Evolutionary conservation across 2,888 invertebrate species (phyloP), one percentile per base, ranked within the genome.

Genomic region (Coelogynopora nodosa): DNA sequence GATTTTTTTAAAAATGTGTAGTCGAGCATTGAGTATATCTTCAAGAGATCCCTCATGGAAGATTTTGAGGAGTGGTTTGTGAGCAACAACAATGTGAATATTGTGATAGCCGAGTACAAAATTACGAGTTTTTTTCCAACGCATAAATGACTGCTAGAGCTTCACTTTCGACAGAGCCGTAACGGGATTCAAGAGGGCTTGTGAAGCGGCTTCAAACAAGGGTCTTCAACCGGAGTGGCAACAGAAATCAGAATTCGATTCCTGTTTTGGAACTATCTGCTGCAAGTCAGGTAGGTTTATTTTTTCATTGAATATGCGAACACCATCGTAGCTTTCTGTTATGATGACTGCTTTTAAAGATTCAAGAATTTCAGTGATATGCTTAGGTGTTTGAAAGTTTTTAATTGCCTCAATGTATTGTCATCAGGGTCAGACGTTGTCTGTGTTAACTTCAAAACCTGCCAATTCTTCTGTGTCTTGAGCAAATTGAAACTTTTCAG

Each of bases 401-500:
- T 82, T 29, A 27, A 82, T 82, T 2, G 82, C 29, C 5, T 82
- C 82, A 30, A 82, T 18, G 82, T n/a, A 82, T 67, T 67, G 84
- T 30, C 13, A 10, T 10, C 84, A 84, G 18, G 67, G 80, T 2
- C 74, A 30, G n/a, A 84, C 84, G 31, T 18, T 67, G 27, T 29
- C 28, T 13, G 31, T 1, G 89, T 86, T 89, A 13, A 89, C 88
- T 31, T 88, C 88, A 80, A 89, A 89, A 0, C 89, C 89, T 0
- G 87, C 84, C 49, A 88, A 88, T 31, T 89, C 89, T 1, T 89
- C 82, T 67, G 89, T 89, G 67, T 89, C 49, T 49, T 49, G 18
- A 49, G 83, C 89, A 85, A 89, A 89, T 0, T 82, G 31, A 84
- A 90, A 90, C 82, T 89, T 89, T 0, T 88, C 88, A 10, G 89